Conservation (phyloP, 2,888 invertebrate genomes). For the Corbicula japonica region DNA sequence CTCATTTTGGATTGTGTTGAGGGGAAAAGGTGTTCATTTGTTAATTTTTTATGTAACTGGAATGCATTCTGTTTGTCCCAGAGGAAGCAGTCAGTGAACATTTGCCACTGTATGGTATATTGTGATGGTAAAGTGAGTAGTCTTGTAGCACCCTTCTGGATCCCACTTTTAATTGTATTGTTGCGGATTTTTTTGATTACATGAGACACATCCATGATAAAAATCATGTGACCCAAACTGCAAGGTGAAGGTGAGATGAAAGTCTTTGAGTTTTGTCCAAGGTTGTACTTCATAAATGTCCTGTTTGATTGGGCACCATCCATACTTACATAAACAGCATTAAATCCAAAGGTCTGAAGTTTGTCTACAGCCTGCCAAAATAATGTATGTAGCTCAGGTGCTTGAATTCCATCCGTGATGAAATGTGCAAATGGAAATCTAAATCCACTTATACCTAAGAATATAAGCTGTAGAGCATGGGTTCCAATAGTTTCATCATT, state of each 20-base stretch:
- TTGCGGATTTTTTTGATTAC: too few species aligned
- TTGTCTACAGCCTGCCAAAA: too few species aligned
- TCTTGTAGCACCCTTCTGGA: conserved; percentile 35
- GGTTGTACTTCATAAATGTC: conserved; percentile 13
- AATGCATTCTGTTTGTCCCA: conserved; percentile 55
- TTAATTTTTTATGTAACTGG: conserved; percentile 49
- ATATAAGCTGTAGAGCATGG: too few species aligned
- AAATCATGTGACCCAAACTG: conserved; percentile 29
- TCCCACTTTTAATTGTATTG: conserved; percentile 50
- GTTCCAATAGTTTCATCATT: too few species aligned
- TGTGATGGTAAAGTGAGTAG: conserved; percentile 15
- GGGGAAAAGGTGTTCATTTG: conserved; percentile 54
- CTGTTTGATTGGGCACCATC: conserved; percentile 25
- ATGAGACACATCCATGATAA: too few species aligned
- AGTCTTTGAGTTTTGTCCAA: conserved; percentile 6
- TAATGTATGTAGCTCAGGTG: too few species aligned
- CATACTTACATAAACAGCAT: too few species aligned
- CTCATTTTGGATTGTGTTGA: conserved; percentile 51
- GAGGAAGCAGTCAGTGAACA: conserved; percentile 48
- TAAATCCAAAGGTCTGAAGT: too few species aligned
- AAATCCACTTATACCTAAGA: too few species aligned
- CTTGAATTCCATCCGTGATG: too few species aligned
- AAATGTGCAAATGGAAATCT: too few species aligned
- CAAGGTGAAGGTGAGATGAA: conserved; percentile 33
- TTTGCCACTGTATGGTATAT: too few species aligned